Base-by-base conservation (phyloP, 2,888 invertebrate genomes). In the Osmoderma eremita region DNA sequence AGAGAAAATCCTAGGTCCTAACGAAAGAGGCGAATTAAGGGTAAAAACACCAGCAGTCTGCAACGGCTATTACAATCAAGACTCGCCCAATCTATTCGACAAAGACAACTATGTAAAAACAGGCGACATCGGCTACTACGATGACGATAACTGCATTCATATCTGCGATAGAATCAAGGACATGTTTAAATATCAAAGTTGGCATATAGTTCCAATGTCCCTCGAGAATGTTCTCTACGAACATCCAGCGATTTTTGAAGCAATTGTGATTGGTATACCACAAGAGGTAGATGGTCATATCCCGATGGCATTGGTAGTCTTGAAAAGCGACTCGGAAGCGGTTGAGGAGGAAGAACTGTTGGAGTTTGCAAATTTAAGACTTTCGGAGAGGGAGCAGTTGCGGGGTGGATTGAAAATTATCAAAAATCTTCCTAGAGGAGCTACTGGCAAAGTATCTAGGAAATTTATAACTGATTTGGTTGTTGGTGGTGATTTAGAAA, bases 21-120 rank as follows among this genome's bases (percentile, higher is more conserved):
- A 85, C 67, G 71, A 78, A 1, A 76, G 78, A 1, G 86, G 86
- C 20, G 86, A 86, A 70, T 73, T 86, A 18, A 84, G 84, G 82
- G 20, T 62, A 13, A 83, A 81, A 75, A 83, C 74, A 4, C 67
- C 69, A 4, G 67, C 39, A 36, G 8, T 65, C 13, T 69, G 69
- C 68, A 68, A 63, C 13, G 74, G 71, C 12, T 75, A 74, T 54
- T 69, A 71, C 49, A 71, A 72, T 39, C 20, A 30, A 6, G 64
- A 69, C 38, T 48, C 64, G 30, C 38, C 64, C 53, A 24, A 63
- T 12, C 62, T 48, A 36, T 69, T 70, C 24, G 78, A 78, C 63
- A 63, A 71, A 36, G 76, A 77, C 3, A 77, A 76, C n/a, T 79
- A 71, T 58, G 36, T 78, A 8, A 75, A 73, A 71, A 73, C 75